Base-by-base conservation (phyloP, 2,888 invertebrate species). In the Lasioglossum morio region DNA sequence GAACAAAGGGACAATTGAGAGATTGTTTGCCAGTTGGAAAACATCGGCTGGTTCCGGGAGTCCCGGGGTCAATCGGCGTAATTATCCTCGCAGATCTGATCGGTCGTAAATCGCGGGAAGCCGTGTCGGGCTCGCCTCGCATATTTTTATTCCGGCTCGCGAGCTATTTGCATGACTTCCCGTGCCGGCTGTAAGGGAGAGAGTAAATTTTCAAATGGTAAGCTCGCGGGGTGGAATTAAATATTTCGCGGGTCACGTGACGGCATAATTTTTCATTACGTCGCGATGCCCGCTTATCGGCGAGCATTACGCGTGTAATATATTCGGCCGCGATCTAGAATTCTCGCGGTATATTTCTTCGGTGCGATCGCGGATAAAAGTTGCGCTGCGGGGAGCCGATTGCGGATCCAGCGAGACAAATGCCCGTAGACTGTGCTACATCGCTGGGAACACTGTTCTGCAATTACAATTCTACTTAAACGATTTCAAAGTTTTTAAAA, bases 231-330 rank as follows among this genome's bases (percentile, higher is more conserved):
- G 7, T 1, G n/a, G 43, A 70, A 77, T 79, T 77, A 79, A 84
- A 84, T 84, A 73, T 79, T 84, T 84, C 73, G 57, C n/a, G 37
- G 48, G 73, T 76, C 79, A 79, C 79, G 84, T 84, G 76, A 77
- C 46, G 48, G 40, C 34, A 76, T 77, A 70, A 85, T 85, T 77
- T 85, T 84, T 84, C 84, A 85, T 84, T 53, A 40, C 30, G 63
- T 27, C 57, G 77, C 74, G 82, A 78, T 75, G 74, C 72, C 46
- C 75, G 66, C 75, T 79, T 79, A 85, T 85, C 83, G 60, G 27
- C 30, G 23, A 12, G 70, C 78, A 43, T 82, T 57, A 63, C 48
- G 30, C 48, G 79, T 53, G 79, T 10, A 69, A 75, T 77, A 74
- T 80, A 53, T 75, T 43, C 46, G 19, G n/a, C 27, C 37, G n/a